These are phyloP conservation scores for Nyctibius grandis DNA, from an alignment of 2,797 vertebrate genomes.

Conservation along the genomic window DNA sequence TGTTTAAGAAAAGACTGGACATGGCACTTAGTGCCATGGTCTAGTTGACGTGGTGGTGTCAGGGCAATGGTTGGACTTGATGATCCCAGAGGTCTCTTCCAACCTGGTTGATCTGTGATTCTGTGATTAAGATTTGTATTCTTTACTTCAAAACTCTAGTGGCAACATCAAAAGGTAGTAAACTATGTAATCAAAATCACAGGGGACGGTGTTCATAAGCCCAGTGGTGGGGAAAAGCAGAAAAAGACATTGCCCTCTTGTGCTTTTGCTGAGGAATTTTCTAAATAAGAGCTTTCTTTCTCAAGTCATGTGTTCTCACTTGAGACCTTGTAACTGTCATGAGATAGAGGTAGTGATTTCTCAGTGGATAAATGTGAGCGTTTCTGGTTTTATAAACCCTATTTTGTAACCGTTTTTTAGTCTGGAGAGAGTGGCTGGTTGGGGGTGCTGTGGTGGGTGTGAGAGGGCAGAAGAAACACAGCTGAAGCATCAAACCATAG, in stretches of 20 bases:
- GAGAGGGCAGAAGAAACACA: neutral
- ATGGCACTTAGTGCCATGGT: too few species aligned
- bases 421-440: neutral
- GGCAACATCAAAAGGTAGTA: neutral
- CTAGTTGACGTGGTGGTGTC: too few species aligned
- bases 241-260: neutral
- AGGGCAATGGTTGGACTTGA: too few species aligned
- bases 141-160: neutral
- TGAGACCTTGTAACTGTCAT: neutral
- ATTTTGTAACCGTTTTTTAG: neutral
- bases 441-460: neutral
- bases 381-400: neutral
- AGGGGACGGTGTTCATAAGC: neutral
- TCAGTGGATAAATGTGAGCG: neutral
- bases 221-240: neutral
- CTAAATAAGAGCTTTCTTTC: neutral
- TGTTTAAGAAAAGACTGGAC: too few species aligned
- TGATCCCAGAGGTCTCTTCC: too few species aligned
- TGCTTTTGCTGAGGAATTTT: neutral
- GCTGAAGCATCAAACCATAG: neutral
- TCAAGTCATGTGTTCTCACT: neutral
- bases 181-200: neutral
- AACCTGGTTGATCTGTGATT: too few species aligned
- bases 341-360: neutral
- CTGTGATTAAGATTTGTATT: neutral